Evolutionary conservation across 2,888 invertebrate genomes (phyloP).

Genomic region (Dryocosmus kuriphilus): DNA sequence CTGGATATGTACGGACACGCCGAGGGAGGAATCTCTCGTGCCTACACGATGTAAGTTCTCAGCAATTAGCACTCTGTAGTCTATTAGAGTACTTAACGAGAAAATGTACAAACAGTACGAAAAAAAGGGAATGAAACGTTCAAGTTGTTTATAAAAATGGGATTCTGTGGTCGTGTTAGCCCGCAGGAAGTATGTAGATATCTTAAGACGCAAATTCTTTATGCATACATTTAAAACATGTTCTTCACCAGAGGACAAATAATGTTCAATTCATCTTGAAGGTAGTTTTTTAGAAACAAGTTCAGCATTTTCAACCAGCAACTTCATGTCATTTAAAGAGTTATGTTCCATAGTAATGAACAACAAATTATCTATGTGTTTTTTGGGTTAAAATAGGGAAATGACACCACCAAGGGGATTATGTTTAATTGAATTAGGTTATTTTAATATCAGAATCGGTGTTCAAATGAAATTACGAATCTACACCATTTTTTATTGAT

Average conservation of each 20-base stretch:
- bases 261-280: neutral
- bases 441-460: too few relatives aligned
- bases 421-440: too few relatives aligned
- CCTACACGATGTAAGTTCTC: constrained; percentile 66
- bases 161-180: too few relatives aligned
- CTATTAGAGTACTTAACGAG: constrained; percentile 13
- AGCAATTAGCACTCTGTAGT: constrained; percentile 41
- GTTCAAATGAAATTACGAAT: neutral
- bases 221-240: neutral
- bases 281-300: neutral
- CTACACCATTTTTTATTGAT: neutral
- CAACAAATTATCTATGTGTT: too few relatives aligned
- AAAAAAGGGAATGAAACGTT: constrained; percentile 15
- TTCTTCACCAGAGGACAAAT: neutral
- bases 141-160: constrained; percentile 11
- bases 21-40: constrained; percentile 63
- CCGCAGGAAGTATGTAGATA: neutral
- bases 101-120: constrained; percentile 10
- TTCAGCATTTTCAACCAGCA: neutral
- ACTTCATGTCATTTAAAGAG: neutral
- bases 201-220: neutral
- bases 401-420: too few relatives aligned
- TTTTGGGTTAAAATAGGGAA: too few relatives aligned
- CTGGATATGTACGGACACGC: constrained; percentile 67
- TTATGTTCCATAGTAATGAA: too few relatives aligned